phyloP scores from a whole-genome alignment of 1,140 invertebrate species.

The Brachionus manjavacas region DNA sequence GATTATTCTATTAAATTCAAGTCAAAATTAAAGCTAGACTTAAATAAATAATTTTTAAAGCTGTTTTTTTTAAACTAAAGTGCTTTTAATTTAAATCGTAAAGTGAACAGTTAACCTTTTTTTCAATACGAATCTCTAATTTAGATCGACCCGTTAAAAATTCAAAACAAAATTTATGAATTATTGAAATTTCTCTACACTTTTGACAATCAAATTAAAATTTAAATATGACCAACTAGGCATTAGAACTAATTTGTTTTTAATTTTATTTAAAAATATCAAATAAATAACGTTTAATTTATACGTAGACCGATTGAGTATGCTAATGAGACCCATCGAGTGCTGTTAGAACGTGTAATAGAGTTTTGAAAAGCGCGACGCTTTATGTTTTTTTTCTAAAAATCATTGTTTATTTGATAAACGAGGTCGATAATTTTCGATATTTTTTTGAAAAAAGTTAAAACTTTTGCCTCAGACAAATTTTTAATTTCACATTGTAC shows the following conservation, averaged over 20 bases:
- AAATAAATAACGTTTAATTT: neutral
- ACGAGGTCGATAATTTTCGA: neutral
- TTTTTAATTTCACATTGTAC: neutral
- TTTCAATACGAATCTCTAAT: neutral
- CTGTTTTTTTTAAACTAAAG: neutral
- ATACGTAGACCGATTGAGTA: neutral
- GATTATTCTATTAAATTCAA: neutral
- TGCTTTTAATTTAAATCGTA: neutral
- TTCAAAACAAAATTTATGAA: neutral
- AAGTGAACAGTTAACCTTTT: neutral
- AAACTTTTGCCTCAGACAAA: neutral
- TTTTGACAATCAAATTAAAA: neutral
- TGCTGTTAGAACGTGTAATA: neutral
- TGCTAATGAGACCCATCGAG: neutral
- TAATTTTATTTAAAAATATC: conserved; percentile 2
- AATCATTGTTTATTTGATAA: neutral
- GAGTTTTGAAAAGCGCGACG: neutral
- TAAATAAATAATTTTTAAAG: neutral
- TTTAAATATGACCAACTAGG: neutral
- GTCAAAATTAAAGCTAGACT: neutral
- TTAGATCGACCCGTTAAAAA: neutral
- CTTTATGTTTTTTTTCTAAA: neutral
- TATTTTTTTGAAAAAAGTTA: neutral
- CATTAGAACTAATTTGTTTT: neutral
- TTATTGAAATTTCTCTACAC: neutral